Percentiles rank a stretch among this genome's conserved stretches.
These are phyloP conservation scores for Lochmaea crataegi DNA, from an alignment of 2,888 invertebrate genomes.

Conservation along the genomic window DNA sequence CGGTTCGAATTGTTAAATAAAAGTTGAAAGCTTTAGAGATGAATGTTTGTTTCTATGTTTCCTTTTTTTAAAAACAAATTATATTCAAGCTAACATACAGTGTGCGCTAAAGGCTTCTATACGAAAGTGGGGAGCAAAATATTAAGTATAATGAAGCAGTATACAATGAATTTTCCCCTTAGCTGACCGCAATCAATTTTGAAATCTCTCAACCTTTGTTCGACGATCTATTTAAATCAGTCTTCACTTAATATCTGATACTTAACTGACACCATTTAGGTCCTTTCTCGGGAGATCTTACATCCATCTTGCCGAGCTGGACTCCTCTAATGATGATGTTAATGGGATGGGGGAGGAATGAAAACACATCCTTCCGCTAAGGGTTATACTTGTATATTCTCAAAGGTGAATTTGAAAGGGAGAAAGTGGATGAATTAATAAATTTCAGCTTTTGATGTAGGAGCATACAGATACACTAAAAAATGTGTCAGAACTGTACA, in stretches of 20 bases:
- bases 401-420: constrained; percentile 5
- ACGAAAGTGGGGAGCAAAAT: too few relatives aligned
- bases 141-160: too few relatives aligned
- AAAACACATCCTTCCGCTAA: constrained; percentile 6
- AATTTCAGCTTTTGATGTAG: background rate
- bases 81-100: too few relatives aligned
- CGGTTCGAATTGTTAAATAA: too few relatives aligned
- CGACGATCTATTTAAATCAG: constrained; percentile 11
- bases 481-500: background rate
- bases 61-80: too few relatives aligned
- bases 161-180: background rate
- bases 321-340: constrained; percentile 8
- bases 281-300: constrained; percentile 7
- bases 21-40: too few relatives aligned
- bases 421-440: constrained; percentile 12
- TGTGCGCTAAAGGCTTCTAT: too few relatives aligned
- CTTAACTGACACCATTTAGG: constrained; percentile 6
- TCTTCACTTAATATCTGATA: constrained; percentile 3
- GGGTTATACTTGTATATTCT: constrained; percentile 15
- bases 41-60: too few relatives aligned
- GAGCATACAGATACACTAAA: background rate
- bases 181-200: background rate
- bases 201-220: background rate
- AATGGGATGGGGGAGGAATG: background rate
- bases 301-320: constrained; percentile 2